A percentile compares a stretch with the other conserved stretches of the same genome.
These are phyloP conservation scores for Ctenicera cuprea DNA, from an alignment of 2,888 invertebrate genomes.

Conservation along the genomic window DNA sequence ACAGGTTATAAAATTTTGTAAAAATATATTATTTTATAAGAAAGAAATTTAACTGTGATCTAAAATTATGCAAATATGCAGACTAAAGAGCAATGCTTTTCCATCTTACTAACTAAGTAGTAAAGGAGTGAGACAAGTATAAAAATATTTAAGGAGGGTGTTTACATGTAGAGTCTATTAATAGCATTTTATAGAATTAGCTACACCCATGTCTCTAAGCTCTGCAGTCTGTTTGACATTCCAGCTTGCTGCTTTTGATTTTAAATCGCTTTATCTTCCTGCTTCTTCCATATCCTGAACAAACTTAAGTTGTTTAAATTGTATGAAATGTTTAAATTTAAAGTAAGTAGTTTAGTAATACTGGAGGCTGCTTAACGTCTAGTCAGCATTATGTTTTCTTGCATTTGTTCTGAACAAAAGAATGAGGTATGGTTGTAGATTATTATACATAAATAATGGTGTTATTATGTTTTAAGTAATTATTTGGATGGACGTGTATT, in stretches of 20 bases:
- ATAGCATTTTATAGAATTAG: conserved; percentile 45
- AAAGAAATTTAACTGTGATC: background rate
- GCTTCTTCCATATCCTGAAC: background rate
- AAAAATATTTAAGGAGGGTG: conserved; percentile 45
- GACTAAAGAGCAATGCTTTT: background rate
- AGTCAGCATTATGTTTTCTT: conserved; percentile 57
- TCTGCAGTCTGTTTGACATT: conserved; percentile 42
- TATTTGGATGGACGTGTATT: too few relatives aligned
- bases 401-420: conserved; percentile 57
- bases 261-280: conserved; percentile 18
- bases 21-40: too few relatives aligned
- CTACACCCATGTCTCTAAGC: conserved; percentile 27
- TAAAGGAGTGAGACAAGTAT: conserved; percentile 9
- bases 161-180: conserved; percentile 42
- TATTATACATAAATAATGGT: conserved; percentile 14
- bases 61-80: conserved; percentile 6
- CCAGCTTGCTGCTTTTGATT: conserved; percentile 43
- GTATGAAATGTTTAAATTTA: conserved; percentile 4
- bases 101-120: background rate
- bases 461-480: background rate
- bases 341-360: conserved; percentile 12
- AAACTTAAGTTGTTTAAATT: conserved; percentile 1
- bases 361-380: background rate
- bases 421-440: conserved; percentile 50
- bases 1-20: too few relatives aligned